Conservation (phyloP, 2,797 vertebrate genomes). For the Brachyrhaphis roseni region DNA sequence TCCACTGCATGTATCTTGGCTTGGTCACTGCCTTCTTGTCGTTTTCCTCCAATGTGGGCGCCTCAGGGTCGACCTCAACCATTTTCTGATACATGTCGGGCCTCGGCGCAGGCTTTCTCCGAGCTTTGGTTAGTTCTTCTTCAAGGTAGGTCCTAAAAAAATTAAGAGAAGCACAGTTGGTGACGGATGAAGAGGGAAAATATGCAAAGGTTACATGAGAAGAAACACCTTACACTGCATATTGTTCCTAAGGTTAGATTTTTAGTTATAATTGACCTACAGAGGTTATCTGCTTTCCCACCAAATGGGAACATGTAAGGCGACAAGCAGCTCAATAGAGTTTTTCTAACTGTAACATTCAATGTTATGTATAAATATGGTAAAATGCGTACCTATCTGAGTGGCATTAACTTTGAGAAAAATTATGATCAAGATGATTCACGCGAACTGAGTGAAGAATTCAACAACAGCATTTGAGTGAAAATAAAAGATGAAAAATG, state of each 20-base stretch:
- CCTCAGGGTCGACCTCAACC: constrained; percentile 91
- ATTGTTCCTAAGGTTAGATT: not conserved
- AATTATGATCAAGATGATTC: not conserved
- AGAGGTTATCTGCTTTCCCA: not conserved
- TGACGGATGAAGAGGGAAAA: not conserved
- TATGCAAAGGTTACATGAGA: no score
- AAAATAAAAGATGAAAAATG: not conserved
- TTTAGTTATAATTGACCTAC: not conserved
- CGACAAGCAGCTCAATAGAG: not conserved
- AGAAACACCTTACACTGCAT: not conserved
- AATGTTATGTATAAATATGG: not conserved
- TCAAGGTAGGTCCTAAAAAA: constrained; percentile 91
- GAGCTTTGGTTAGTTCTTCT: constrained; percentile 94
- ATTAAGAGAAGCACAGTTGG: not conserved
- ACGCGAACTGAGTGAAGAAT: not conserved
- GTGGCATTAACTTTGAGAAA: not conserved
- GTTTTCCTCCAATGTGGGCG: constrained; percentile 88
- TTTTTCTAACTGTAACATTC: not conserved
- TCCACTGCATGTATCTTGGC: constrained; percentile 99
- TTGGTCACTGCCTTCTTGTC: constrained; percentile 91
- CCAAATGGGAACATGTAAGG: not conserved
- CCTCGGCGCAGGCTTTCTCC: constrained; percentile 93
- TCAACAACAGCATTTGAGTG: not conserved
- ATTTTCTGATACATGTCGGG: constrained; percentile 99
- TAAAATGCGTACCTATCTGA: not conserved